Evolutionary conservation across 2,797 vertebrate species (phyloP).

Genomic region (Darevskia mixta): DNA sequence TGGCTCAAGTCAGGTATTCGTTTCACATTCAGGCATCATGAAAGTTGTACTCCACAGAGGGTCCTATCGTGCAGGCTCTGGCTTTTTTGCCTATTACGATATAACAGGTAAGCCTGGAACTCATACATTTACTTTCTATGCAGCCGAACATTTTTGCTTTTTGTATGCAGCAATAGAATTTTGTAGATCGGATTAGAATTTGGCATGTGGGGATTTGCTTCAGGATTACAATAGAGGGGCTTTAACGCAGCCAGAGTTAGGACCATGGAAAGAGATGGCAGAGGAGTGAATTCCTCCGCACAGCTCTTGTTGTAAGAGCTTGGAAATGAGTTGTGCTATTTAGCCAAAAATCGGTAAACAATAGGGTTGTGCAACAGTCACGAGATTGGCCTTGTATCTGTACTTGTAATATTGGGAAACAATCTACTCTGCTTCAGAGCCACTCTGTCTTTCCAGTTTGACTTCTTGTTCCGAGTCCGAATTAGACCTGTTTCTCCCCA

Average conservation of each 20-base stretch:
- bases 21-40: background rate
- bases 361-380: too few species aligned
- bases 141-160: background rate
- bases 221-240: background rate
- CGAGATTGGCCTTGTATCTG: too few species aligned
- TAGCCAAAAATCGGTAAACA: background rate
- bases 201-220: too few species aligned
- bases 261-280: background rate
- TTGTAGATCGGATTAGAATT: background rate
- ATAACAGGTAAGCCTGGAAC: background rate
- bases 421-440: too few species aligned
- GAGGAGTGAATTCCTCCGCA: too few species aligned
- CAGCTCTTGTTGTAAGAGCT: too few species aligned
- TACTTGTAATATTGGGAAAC: too few species aligned
- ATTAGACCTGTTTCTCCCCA: too few species aligned
- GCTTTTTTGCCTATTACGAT: conserved; percentile 9
- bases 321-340: too few species aligned
- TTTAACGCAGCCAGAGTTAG: background rate
- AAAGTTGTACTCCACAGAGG: conserved; percentile 3
- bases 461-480: too few species aligned
- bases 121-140: background rate
- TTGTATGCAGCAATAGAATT: background rate
- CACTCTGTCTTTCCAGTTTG: too few species aligned
- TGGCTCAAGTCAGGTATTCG: background rate
- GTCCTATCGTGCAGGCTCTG: background rate